phyloP scores from a whole-genome alignment of 2,797 vertebrate genomes.

The Eupleurogrammus muticus region DNA sequence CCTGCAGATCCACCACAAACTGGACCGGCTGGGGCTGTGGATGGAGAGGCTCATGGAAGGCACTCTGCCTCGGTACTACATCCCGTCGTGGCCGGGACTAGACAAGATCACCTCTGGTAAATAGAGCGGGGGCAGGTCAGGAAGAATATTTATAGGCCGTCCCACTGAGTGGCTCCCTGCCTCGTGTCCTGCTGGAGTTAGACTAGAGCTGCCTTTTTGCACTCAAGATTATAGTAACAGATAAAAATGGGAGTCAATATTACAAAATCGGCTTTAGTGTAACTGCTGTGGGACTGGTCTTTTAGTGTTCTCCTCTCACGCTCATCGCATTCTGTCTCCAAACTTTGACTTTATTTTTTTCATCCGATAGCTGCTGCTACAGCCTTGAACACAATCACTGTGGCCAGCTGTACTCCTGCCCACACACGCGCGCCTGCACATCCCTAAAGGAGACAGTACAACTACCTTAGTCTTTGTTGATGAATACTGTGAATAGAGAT shows the following conservation, averaged over 20 bases:
- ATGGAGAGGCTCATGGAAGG: conserved; percentile 97
- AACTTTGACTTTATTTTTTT: conserved; percentile 35
- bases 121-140: conserved; percentile 47
- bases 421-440: background rate
- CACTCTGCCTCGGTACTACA: conserved; percentile 94
- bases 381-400: conserved; percentile 60
- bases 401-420: conserved; percentile 48
- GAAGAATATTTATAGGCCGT: conserved; percentile 20
- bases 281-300: conserved; percentile 38
- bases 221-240: conserved; percentile 48
- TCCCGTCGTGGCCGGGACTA: conserved; percentile 93
- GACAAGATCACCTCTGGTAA: conserved; percentile 86
- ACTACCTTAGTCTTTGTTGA: conserved; percentile 32
- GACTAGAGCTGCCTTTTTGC: conserved; percentile 37
- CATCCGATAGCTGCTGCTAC: conserved; percentile 50
- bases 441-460: conserved; percentile 16
- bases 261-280: conserved; percentile 32
- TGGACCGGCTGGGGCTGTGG: conserved; percentile 95
- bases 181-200: conserved; percentile 23
- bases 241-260: conserved; percentile 21
- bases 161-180: conserved; percentile 11
- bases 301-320: conserved; percentile 3
- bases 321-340: conserved; percentile 56
- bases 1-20: conserved; percentile 91
- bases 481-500: conserved; percentile 78